Evolutionary conservation across 2,113 vertebrate species (phyloP), one percentile per base, ranked within the genome.

Genomic region (Pandion haliaetus): DNA sequence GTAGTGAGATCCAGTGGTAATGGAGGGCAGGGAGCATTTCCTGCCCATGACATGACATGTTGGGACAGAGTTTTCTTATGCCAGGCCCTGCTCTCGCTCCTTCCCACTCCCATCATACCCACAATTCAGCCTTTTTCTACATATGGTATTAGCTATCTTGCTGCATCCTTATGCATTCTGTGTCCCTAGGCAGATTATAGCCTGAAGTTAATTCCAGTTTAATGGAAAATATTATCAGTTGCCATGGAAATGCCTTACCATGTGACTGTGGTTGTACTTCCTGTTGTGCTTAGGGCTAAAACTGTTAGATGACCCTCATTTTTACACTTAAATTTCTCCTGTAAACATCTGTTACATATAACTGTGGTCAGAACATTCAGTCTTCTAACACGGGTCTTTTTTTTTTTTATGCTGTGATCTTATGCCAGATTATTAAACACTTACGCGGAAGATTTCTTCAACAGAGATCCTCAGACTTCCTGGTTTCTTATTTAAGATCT

Each of bases 1-100:
- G 2, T 42, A 77, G n/a, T 11, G 47, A 91, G 28, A 73, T 86
- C 44, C 36, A n/a, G 72, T 50, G 80, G 52, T n/a, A 81, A 81
- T 12, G 47, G 58, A 94, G 88, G 54, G 44, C 72, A 95, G 67
- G 54, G 93, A 91, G 69, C 63, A 65, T 42, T 89, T 95, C 77
- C 84, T 73, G 47, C 16, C 44, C 2, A 1, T 72, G 57, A 69
- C 67, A 61, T 1, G 1, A 69, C 1, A 2, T 4, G 10, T 29
- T 84, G 32, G 49, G 44, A 84, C n/a, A 65, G 19, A 17, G 5
- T 65, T 94, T 80, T 71, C 67, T 88, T 86, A 65, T 0, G 0
- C 25, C 14, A 6, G 76, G 62, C 38, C n/a, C 67, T n/a, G 44
- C 28, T 72, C 82, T 62, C 3, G 3, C 21, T 86, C 21, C 52